A percentile compares a stretch with the other conserved stretches of the same genome.
phyloP scores from a whole-genome alignment of 1,140 invertebrate species.

The Odontomachus brunneus region DNA sequence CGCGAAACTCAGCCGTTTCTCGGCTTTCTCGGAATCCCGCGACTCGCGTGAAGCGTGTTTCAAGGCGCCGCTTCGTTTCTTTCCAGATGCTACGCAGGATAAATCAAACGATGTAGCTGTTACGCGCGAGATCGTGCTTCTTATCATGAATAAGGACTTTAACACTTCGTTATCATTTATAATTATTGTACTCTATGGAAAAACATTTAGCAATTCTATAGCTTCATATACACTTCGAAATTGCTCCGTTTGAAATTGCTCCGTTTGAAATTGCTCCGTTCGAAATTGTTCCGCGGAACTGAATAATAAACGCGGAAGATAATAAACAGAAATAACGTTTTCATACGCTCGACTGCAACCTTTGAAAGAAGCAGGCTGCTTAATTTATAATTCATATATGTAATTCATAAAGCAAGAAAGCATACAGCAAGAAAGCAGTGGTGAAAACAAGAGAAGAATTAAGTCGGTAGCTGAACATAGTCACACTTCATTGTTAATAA shows the following conservation, averaged over 20 bases:
- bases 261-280: slow-evolving; percentile 10
- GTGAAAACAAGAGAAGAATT: neutral
- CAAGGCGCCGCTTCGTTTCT: slow-evolving; percentile 28
- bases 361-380: slow-evolving; percentile 6
- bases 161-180: slow-evolving; percentile 56
- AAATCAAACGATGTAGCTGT: slow-evolving; percentile 45
- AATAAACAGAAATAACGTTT: slow-evolving; percentile 30
- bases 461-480: neutral
- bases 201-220: slow-evolving; percentile 47
- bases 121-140: slow-evolving; percentile 40
- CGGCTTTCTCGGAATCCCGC: slow-evolving; percentile 42
- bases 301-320: no score
- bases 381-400: slow-evolving; percentile 44
- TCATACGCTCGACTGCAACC: neutral
- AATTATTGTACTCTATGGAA: slow-evolving; percentile 12
- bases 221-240: neutral
- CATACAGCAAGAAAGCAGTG: slow-evolving; percentile 2
- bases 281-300: slow-evolving; percentile 11
- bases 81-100: slow-evolving; percentile 42
- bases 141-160: slow-evolving; percentile 43
- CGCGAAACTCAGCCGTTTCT: neutral
- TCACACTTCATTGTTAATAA: neutral
- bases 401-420: slow-evolving; percentile 42
- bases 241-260: no score
- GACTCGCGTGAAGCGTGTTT: slow-evolving; percentile 46